Conservation (phyloP, 53 echinoderm and acorn worm genomes). For the Echinarachnius parma region DNA sequence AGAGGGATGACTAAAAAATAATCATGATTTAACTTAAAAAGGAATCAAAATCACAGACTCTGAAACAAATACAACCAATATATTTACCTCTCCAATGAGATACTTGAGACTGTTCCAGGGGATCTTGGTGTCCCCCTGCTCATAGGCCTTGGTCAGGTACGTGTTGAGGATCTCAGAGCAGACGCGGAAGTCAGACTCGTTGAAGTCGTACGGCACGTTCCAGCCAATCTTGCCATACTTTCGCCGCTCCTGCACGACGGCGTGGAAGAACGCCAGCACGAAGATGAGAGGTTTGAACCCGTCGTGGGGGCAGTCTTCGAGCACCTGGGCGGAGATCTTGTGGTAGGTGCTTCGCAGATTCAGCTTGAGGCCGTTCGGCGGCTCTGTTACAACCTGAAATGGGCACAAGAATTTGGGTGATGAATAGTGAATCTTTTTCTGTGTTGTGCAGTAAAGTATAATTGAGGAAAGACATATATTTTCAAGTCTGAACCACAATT, state of each 20-base stretch:
- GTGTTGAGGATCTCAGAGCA: slow-evolving; percentile 92
- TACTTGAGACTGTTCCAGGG: slow-evolving; percentile 99
- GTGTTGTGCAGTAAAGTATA: too few relatives aligned
- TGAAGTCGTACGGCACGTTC: slow-evolving; percentile 99
- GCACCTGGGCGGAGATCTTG: slow-evolving; percentile 87
- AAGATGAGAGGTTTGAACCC: slow-evolving; percentile 97
- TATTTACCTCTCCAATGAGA: slow-evolving; percentile 94
- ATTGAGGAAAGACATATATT: too few relatives aligned
- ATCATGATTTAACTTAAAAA: too few relatives aligned
- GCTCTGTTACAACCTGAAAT: slow-evolving; percentile 93
- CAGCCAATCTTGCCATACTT: slow-evolving; percentile 99
- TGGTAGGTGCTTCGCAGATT: slow-evolving; percentile 96
- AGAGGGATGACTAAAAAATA: too few relatives aligned
- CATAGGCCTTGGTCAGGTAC: slow-evolving; percentile 83
- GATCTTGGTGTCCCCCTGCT: slow-evolving; percentile 92
- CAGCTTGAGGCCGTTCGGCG: slow-evolving; percentile 96
- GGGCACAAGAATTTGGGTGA: background rate
- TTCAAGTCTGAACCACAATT: too few relatives aligned
- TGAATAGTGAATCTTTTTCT: too few relatives aligned
- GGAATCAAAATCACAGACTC: too few relatives aligned
- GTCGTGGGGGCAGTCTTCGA: slow-evolving; percentile 91
- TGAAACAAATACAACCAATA: too few relatives aligned
- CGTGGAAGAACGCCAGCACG: slow-evolving; percentile 95
- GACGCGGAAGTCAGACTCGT: slow-evolving; percentile 96
- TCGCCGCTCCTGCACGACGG: slow-evolving; percentile 93